phyloP scores from a whole-genome alignment of 2,113 vertebrate genomes.

The Eclectus roratus region DNA sequence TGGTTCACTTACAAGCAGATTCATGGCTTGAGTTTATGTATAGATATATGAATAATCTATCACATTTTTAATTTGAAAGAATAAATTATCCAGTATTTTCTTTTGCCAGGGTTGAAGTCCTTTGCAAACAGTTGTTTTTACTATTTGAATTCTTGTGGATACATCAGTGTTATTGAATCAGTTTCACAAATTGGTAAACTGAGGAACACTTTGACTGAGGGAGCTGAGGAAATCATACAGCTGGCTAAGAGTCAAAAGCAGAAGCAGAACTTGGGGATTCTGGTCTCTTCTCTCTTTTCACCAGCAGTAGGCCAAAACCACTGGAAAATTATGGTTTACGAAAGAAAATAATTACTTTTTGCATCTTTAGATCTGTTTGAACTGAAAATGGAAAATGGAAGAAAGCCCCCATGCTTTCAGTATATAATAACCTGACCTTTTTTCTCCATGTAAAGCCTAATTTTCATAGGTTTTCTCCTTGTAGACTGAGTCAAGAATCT shows the following conservation, averaged over 20 bases:
- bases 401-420: neutral
- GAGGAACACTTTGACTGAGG: neutral
- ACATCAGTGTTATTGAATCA: neutral
- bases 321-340: neutral
- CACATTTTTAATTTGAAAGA: constrained; percentile 39
- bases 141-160: neutral
- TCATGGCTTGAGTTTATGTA: constrained; percentile 1
- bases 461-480: neutral
- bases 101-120: neutral
- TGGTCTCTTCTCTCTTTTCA: neutral
- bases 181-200: constrained; percentile 29
- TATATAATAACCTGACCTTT: neutral
- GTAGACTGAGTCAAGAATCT: neutral
- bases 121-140: constrained; percentile 7
- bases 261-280: neutral
- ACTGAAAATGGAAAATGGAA: neutral
- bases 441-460: neutral
- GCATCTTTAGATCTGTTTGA: neutral
- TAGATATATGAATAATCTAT: neutral
- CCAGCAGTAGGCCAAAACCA: neutral
- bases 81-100: neutral
- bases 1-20: constrained; percentile 34
- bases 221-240: neutral
- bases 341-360: neutral
- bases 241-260: neutral